Evolutionary conservation across 2,888 invertebrate genomes (phyloP), one percentile per base, ranked within the genome.

Genomic region (Bunonema sp.): DNA sequence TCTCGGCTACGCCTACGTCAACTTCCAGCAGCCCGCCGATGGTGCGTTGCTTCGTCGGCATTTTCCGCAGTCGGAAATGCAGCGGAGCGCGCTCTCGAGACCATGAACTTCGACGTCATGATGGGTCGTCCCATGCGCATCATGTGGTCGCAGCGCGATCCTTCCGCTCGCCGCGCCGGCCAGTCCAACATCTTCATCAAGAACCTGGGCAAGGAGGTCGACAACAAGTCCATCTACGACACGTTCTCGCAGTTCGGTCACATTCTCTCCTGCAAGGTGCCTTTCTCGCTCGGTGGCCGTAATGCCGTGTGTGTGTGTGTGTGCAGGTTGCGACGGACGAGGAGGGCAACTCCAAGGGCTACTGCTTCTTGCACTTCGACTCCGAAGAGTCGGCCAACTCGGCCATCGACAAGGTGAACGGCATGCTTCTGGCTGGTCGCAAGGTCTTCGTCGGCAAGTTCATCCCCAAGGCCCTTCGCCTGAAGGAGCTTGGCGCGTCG

Each of bases 111-210:
- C 75, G 97, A 99, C 75, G 79, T 84, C 70, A 80, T 99, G 67
- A 88, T 87, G 73, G 88, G 87, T 59, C 80, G 87, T 67, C 93
- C 93, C 48, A 93, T 97, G 70, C 82, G 97, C 70, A 97, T 97
- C 69, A 97, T 99, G 97, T 97, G 97, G 97, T 91, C 93, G 49
- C 93, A 97, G 74, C 80, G 97, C 67, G 97, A 97, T 24, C 61
- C 61, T 3, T 49, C 59, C 30, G 78, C 93, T 49, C 81, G 97
- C 62, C 88, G 89, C 73, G 93, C 93, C 50, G 97, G 97, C 44
- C 88, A 93, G 55, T 93, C 93, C 49, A 99, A 99, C 75, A 89
- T 97, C 49, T 99, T 97, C 75, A 97, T 97, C 68, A 99, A 97
- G 75, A 97, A 97, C 72, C 75, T 97, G 72, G 89, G 97, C 72